Percentiles rank a stretch among this genome's conserved stretches.
These are phyloP conservation scores for Phasia obesa DNA, from an alignment of 2,888 invertebrate species.

Conservation along the genomic window DNA sequence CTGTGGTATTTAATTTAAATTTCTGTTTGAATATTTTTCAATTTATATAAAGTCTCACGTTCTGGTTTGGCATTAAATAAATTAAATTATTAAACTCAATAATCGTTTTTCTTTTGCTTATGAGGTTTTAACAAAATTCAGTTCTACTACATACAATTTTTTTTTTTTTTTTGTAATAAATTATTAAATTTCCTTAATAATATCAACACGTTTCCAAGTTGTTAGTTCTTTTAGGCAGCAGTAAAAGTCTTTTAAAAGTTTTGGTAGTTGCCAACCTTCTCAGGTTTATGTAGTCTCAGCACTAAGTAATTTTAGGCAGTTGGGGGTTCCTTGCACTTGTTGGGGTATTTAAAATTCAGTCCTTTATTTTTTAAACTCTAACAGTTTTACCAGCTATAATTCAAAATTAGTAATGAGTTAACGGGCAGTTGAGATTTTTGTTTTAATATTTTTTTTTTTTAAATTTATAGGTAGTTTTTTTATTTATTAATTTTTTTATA, in stretches of 20 bases:
- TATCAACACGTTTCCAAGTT: conserved; percentile 54
- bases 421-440: too few species aligned
- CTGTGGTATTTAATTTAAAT: conserved; percentile 13
- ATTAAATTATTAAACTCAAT: conserved; percentile 43
- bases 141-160: too few species aligned
- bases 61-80: conserved; percentile 54
- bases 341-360: too few species aligned
- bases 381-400: too few species aligned
- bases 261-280: conserved; percentile 6
- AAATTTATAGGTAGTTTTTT: too few species aligned
- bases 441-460: too few species aligned
- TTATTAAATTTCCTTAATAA: conserved; percentile 22
- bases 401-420: too few species aligned
- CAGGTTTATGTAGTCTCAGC: not conserved
- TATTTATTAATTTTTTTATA: too few species aligned
- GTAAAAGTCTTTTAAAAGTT: conserved; percentile 20
- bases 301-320: not conserved
- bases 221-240: conserved; percentile 9
- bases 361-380: too few species aligned
- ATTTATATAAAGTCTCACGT: conserved; percentile 64
- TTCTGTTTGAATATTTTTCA: conserved; percentile 48
- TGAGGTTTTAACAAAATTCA: conserved; percentile 1
- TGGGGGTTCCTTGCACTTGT: too few species aligned
- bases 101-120: conserved; percentile 11
- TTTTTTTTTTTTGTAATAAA: conserved; percentile 18